phyloP scores from a whole-genome alignment of 2,113 vertebrate species.

The Muscicapa adusta region DNA sequence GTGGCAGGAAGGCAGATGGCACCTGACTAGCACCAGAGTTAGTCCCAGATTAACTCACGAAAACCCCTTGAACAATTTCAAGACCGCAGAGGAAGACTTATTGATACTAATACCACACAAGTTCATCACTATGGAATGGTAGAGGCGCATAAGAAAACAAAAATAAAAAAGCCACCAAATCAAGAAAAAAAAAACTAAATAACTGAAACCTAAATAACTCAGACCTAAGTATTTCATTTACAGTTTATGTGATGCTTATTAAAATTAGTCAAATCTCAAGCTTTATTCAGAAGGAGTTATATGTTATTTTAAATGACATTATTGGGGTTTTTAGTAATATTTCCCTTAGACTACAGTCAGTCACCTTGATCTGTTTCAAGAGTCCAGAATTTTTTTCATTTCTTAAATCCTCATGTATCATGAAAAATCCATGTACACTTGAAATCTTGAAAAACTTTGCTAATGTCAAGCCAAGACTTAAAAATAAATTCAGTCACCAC shows the following conservation, averaged over 20 bases:
- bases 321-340: not conserved
- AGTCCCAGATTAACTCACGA: not conserved
- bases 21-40: not conserved
- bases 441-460: not conserved
- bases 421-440: not conserved
- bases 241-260: not conserved
- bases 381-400: not conserved
- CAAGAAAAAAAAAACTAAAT: not conserved
- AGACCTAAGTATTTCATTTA: not conserved
- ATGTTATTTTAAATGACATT: not conserved
- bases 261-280: not conserved
- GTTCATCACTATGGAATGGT: accelerated
- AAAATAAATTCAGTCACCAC: not conserved
- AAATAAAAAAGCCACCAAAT: not conserved
- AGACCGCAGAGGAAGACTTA: not conserved
- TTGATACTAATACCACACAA: not conserved
- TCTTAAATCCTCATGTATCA: not conserved
- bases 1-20: not conserved
- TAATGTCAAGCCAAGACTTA: not conserved
- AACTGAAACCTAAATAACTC: not conserved
- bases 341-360: not conserved
- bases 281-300: not conserved
- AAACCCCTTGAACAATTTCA: not conserved
- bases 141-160: not conserved
- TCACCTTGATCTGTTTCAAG: not conserved